A percentile compares a stretch with the other conserved stretches of the same genome.
Conservation (phyloP, 2,888 invertebrate species). For the Caradrina clavipalpis region DNA sequence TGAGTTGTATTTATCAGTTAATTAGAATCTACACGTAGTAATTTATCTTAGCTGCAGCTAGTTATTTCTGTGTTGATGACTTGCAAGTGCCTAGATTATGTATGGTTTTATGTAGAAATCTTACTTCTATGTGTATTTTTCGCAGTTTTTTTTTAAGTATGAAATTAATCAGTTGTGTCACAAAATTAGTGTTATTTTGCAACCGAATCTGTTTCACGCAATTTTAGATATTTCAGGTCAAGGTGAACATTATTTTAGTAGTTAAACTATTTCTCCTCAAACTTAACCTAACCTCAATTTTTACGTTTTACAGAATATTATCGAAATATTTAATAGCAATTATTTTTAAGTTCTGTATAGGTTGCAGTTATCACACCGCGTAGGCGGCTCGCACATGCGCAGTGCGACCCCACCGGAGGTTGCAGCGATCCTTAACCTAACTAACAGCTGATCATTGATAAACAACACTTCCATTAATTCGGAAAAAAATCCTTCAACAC, state of each 20-base stretch:
- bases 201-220: constrained; percentile 18
- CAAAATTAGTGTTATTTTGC: constrained; percentile 21
- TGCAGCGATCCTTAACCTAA: constrained; percentile 70
- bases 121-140: not conserved
- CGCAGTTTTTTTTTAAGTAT: not conserved
- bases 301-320: constrained; percentile 22
- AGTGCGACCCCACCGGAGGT: constrained; percentile 70
- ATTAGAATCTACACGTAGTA: constrained; percentile 30
- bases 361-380: constrained; percentile 74
- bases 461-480: constrained; percentile 62
- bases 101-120: constrained; percentile 12
- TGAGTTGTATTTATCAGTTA: constrained; percentile 16
- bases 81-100: constrained; percentile 11
- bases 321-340: constrained; percentile 25
- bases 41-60: constrained; percentile 27
- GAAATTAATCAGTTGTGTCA: constrained; percentile 2
- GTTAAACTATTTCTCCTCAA: not conserved
- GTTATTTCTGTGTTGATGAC: constrained; percentile 23
- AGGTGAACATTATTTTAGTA: not conserved
- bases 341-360: constrained; percentile 41
- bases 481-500: constrained; percentile 41
- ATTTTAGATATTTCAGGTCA: constrained; percentile 20
- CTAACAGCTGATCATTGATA: constrained; percentile 80
- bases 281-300: constrained; percentile 5
- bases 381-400: constrained; percentile 81